Conservation (phyloP, 2,888 invertebrate genomes). For the Pyrrhosoma nymphula region DNA sequence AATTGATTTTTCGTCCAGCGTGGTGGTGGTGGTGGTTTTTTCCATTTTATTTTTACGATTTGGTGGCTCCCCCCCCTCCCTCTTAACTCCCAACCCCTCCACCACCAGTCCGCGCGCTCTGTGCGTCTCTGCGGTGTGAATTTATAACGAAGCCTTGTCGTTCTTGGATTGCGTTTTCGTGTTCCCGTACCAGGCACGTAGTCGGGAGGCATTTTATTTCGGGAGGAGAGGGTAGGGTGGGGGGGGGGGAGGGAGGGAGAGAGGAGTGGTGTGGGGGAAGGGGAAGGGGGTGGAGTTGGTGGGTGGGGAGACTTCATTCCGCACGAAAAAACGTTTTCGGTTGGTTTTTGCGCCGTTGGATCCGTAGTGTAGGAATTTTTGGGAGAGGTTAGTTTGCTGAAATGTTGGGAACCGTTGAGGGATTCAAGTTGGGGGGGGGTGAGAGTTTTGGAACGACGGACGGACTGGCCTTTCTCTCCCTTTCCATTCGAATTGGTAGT, state of each 20-base stretch:
- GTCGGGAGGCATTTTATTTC: background rate
- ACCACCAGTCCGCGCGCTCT: too few species aligned
- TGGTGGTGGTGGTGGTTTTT: background rate
- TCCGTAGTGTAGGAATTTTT: background rate
- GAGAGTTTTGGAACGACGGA: too few species aligned
- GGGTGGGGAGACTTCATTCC: background rate
- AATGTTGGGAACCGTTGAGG: background rate
- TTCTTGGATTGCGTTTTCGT: background rate
- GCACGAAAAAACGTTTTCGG: background rate
- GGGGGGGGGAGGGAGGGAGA: background rate
- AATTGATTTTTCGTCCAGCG: background rate
- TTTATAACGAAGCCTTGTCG: constrained; percentile 28
- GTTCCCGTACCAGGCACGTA: constrained; percentile 36
- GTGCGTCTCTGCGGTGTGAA: constrained; percentile 20
- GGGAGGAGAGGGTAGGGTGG: background rate
- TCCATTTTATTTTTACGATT: background rate
- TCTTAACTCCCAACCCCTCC: too few species aligned
- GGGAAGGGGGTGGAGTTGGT: background rate
- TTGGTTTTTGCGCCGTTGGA: background rate
- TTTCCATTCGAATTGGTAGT: too few species aligned
- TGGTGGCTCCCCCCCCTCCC: background rate
- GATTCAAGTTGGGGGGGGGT: background rate
- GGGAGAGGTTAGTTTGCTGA: background rate
- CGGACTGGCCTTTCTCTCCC: too few species aligned
- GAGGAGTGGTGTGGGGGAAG: background rate